Conservation (phyloP, 2,888 invertebrate genomes). For the Amitus sp. region DNA sequence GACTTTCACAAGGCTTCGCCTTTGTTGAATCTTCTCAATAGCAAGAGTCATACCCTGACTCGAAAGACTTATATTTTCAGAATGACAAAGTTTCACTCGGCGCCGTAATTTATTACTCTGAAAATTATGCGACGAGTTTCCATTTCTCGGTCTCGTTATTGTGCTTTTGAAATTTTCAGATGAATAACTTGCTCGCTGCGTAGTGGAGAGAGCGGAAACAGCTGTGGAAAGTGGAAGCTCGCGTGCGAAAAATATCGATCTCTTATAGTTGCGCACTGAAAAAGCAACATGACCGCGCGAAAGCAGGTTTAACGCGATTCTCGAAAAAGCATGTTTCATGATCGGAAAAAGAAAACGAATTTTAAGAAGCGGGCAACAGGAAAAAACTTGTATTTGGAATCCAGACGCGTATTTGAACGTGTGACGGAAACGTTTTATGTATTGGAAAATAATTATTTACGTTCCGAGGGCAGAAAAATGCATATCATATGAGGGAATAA, state of each 20-base stretch:
- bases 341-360: no score
- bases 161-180: conserved; percentile 4
- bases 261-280: neutral
- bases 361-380: no score
- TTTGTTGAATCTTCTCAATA: no score
- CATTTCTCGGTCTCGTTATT: neutral
- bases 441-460: no score
- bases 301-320: conserved; percentile 1
- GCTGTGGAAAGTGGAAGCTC: neutral
- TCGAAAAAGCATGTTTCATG: no score
- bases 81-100: neutral
- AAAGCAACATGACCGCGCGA: neutral
- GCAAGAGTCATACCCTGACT: neutral
- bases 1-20: neutral
- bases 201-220: neutral
- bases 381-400: no score
- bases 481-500: no score
- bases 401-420: no score
- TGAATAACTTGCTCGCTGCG: neutral
- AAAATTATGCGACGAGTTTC: conserved; percentile 1
- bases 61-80: neutral
- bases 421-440: no score
- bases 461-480: no score
- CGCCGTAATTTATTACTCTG: neutral
- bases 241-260: conserved; percentile 11